These are phyloP conservation scores for Temnothorax nylanderi DNA, from an alignment of 1,140 invertebrate species.

Conservation along the genomic window DNA sequence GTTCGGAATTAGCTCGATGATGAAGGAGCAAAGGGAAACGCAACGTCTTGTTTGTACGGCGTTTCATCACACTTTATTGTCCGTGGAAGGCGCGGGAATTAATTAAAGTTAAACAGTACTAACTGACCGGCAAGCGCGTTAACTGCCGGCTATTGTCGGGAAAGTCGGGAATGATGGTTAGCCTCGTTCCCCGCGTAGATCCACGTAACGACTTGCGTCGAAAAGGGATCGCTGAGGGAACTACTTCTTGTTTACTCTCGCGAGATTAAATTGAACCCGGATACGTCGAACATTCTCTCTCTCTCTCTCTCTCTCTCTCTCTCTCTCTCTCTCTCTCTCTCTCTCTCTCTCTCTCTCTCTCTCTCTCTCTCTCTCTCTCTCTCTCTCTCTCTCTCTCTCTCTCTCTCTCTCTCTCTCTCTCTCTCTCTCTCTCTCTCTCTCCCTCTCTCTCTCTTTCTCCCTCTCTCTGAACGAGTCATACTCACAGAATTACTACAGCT, in stretches of 20 bases:
- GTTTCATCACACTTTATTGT: slow-evolving; percentile 82
- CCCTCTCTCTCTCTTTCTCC: background rate
- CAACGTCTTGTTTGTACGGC: slow-evolving; percentile 73
- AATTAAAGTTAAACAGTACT: slow-evolving; percentile 83
- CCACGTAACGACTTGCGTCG: slow-evolving; percentile 13
- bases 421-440: background rate
- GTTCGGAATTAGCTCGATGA: slow-evolving; percentile 22
- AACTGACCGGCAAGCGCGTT: slow-evolving; percentile 79
- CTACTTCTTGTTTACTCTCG: slow-evolving; percentile 34
- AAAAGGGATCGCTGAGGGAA: slow-evolving; percentile 13
- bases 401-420: too few species aligned
- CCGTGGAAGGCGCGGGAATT: slow-evolving; percentile 72
- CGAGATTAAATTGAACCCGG: slow-evolving; percentile 16
- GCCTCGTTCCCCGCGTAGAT: slow-evolving; percentile 24
- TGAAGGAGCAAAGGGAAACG: slow-evolving; percentile 67
- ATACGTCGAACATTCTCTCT: background rate
- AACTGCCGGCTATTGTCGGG: slow-evolving; percentile 73
- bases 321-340: too few species aligned
- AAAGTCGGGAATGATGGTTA: slow-evolving; percentile 52
- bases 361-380: background rate
- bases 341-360: background rate
- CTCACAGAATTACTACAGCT: background rate
- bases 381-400: background rate
- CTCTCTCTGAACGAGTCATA: background rate
- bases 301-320: background rate